phyloP scores from a whole-genome alignment of 2,113 vertebrate genomes.

The Sinocyclocheilus anophthalmus region DNA sequence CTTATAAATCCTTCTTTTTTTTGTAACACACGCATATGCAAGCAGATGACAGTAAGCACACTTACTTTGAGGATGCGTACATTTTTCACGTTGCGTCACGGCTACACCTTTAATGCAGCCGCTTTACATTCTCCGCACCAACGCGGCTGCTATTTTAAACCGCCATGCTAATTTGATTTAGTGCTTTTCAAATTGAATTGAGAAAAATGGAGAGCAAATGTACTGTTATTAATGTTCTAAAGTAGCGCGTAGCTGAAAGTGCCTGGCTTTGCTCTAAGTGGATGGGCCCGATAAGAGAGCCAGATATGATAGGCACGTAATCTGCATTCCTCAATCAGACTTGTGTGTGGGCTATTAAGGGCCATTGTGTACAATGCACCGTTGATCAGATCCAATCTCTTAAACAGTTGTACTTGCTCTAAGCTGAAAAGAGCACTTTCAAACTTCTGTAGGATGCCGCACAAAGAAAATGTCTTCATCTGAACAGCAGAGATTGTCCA shows the following conservation, averaged over 20 bases:
- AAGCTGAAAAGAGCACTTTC: slow-evolving; percentile 35
- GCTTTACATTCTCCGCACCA: slow-evolving; percentile 68
- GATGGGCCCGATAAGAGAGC: slow-evolving; percentile 74
- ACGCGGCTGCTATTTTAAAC: slow-evolving; percentile 66
- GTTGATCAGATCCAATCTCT: slow-evolving; percentile 75
- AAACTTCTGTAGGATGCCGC: neutral
- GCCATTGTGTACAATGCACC: slow-evolving; percentile 76
- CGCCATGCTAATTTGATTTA: slow-evolving; percentile 77
- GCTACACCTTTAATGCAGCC: slow-evolving; percentile 70
- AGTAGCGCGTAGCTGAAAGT: slow-evolving; percentile 67
- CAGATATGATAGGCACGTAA: slow-evolving; percentile 76
- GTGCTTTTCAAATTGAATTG: slow-evolving; percentile 72
- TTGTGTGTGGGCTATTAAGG: slow-evolving; percentile 74
- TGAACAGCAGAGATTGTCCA: slow-evolving; percentile 8
- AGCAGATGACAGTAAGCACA: neutral
- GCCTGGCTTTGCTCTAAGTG: slow-evolving; percentile 65
- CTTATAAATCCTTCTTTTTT: slow-evolving; percentile 66
- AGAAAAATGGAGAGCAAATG: slow-evolving; percentile 67
- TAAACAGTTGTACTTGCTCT: slow-evolving; percentile 30
- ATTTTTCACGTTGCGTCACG: slow-evolving; percentile 48
- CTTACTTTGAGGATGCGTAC: slow-evolving; percentile 27
- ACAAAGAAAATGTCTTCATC: slow-evolving; percentile 29
- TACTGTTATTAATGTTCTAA: slow-evolving; percentile 74
- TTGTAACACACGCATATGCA: slow-evolving; percentile 46
- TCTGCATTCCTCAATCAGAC: slow-evolving; percentile 76